Base-by-base conservation (phyloP, 2,797 vertebrate species). In the Phoeniculus purpureus region DNA sequence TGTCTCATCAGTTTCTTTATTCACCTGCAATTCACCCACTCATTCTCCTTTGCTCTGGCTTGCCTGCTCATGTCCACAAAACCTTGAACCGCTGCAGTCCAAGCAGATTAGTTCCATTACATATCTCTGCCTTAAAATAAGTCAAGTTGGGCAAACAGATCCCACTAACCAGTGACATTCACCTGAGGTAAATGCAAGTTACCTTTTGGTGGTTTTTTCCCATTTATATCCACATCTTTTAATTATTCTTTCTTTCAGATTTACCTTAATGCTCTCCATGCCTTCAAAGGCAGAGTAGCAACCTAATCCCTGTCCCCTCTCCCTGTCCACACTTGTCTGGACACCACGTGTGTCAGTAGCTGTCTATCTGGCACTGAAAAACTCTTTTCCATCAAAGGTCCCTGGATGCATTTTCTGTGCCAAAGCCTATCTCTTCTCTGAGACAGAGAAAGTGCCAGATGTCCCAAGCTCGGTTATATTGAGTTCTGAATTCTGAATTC, bases 401-500 rank as follows among this genome's bases (percentile, higher is more conserved):
- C 54, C 14, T 60, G 17, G 66, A 59, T 43, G 34, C 60, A 51
- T 71, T 90, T 94, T 74, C 72, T 77, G 65, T 82, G 90, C 92
- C 94, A 94, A 91, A 92, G 78, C 47, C 66, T 87, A 51, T 48
- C 62, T 80, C 88, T 71, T 60, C 54, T 82, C 54, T 0, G 21
- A 48, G 0, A 54, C 18, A 75, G 9, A 78, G 11, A 62, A 20
- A 21, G 23, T 64, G 45, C 66, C 94, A 94, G 82, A 92, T 94
- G 73, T 94, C 82, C 66, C 89, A 73, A 93, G 51, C 68, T 89
- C 70, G 45, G 68, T 62, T 59, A 71, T 47, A 82, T 3, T 54
- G 61, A 90, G 48, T 61, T 87, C 68, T 81, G 64, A 94, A 80
- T 89, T 87, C 81, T 87, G 71, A 17, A 47, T 88, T 68, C 81